These are phyloP conservation scores for Anarrhichthys ocellatus DNA, from an alignment of 2,113 vertebrate genomes.

Conservation along the genomic window DNA sequence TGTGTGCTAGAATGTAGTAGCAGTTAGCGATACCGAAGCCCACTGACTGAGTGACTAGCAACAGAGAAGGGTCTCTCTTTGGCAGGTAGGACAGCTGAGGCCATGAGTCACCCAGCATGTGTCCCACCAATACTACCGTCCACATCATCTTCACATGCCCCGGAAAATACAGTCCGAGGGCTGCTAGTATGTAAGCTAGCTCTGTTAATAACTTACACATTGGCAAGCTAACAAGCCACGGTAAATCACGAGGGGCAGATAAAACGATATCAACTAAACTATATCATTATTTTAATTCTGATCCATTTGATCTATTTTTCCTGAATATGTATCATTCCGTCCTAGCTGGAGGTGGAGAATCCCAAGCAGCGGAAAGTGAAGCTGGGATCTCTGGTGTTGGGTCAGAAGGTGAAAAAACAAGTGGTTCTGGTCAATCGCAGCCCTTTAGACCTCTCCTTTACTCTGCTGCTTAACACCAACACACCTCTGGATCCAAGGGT, in stretches of 20 bases:
- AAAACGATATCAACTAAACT: background rate
- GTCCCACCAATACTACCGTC: background rate
- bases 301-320: background rate
- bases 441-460: conserved; percentile 78
- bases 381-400: conserved; percentile 84
- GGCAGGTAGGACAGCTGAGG: background rate
- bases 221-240: background rate
- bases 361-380: conserved; percentile 83
- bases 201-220: background rate
- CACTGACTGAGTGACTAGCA: background rate
- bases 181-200: background rate
- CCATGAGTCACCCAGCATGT: background rate
- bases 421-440: conserved; percentile 87
- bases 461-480: conserved; percentile 68
- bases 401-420: conserved; percentile 81
- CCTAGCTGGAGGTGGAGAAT: conserved; percentile 86
- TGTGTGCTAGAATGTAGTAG: background rate
- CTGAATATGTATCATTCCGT: background rate
- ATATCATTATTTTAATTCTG: background rate
- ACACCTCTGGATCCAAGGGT: conserved; percentile 85
- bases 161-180: background rate
- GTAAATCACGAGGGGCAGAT: background rate
- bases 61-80: background rate
- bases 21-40: background rate
- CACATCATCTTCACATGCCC: background rate